Evolutionary conservation across 2,113 vertebrate genomes (phyloP).

Genomic region (Progne subis): DNA sequence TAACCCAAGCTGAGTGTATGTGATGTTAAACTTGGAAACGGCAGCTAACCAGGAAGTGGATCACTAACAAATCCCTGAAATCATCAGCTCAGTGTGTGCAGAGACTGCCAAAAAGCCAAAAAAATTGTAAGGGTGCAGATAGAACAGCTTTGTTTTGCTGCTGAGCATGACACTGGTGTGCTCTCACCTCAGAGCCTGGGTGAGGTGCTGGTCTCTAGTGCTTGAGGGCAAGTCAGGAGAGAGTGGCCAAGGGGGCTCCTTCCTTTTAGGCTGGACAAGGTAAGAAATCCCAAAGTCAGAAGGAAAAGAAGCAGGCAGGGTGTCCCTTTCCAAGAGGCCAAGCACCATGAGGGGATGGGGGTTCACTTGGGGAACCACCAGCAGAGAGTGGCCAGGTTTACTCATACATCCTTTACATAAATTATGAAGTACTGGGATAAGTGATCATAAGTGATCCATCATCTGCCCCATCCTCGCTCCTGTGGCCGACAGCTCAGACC

Average conservation of each 20-base stretch:
- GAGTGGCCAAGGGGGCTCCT: neutral
- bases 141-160: neutral
- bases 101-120: neutral
- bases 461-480: neutral
- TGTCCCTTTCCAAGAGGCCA: neutral
- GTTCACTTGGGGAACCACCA: neutral
- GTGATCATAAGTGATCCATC: neutral
- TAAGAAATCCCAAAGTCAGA: neutral
- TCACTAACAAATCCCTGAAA: neutral
- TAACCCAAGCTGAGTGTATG: neutral
- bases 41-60: neutral
- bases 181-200: neutral
- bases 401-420: neutral
- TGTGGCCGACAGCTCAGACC: neutral
- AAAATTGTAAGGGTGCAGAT: neutral
- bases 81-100: neutral
- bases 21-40: neutral
- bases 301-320: neutral
- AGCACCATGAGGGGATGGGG: accelerated
- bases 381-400: neutral
- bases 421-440: neutral
- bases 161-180: neutral
- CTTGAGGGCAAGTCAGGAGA: neutral
- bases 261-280: neutral
- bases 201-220: neutral